Evolutionary conservation across 2,888 invertebrate species (phyloP).

Genomic region (Sesamia inferens): DNA sequence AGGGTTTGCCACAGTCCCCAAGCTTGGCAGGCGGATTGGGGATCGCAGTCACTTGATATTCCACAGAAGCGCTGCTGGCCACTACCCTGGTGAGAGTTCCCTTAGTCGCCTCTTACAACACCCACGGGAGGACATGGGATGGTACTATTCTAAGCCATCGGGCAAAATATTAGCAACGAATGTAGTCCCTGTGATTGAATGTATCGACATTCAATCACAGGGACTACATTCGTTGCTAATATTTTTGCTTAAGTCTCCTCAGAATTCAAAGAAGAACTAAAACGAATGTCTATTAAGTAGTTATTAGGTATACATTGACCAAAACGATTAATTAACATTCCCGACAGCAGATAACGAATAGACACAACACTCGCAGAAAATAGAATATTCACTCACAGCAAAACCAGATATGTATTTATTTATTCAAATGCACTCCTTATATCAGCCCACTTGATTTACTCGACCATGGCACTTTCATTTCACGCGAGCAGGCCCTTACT

Average conservation of each 20-base stretch:
- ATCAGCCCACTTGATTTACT: constrained; percentile 40
- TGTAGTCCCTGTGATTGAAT: no score
- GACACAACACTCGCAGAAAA: constrained; percentile 46
- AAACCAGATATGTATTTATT: constrained; percentile 38
- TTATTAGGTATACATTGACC: constrained; percentile 14
- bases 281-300: constrained; percentile 8
- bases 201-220: background rate
- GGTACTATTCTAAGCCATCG: no score
- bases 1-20: no score
- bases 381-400: constrained; percentile 35
- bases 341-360: constrained; percentile 48
- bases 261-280: constrained; percentile 13
- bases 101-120: no score
- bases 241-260: background rate
- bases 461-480: constrained; percentile 46
- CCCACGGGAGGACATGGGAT: no score
- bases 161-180: no score
- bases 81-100: no score
- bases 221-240: no score
- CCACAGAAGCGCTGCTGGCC: no score
- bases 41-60: no score
- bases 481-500: constrained; percentile 44
- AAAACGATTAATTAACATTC: constrained; percentile 39
- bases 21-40: no score
- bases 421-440: constrained; percentile 48